Evolutionary conservation across 1,140 invertebrate genomes (phyloP), one percentile per base, ranked within the genome.

Genomic region (Eubasilissa regina): DNA sequence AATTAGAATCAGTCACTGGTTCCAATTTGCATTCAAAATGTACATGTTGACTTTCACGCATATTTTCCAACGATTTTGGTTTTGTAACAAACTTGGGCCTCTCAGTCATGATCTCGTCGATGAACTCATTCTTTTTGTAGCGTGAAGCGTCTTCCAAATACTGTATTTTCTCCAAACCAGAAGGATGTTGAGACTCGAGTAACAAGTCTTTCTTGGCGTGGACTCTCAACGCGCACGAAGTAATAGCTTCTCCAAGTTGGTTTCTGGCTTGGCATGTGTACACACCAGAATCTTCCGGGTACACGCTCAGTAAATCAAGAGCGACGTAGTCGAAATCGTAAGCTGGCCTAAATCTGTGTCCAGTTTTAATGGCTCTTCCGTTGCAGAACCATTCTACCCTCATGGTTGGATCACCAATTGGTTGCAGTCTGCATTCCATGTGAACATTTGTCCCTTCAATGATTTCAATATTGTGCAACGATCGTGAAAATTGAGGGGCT

Each of bases 311-410:
- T 44, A 99, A 93, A 87, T 99, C 98, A 35, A 99, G 88, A 47
- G 97, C 96, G 8, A 99, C 97, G 85, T 98, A 98, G 85, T 99
- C 98, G 87, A 99, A 99, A 88, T 99, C 98, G 87, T 98, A 96
- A 3, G 97, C 95, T 60, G 97, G 97, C 87, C 97, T 92, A 90
- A 99, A 99, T 78, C 98, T 92, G 86, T 98, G 97, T 13, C 97
- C 97, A 48, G 93, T 95, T 86, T 94, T 95, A 4, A 97, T 93
- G 17, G 94, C 95, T 82, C 93, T 90, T 56, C 97, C 97, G 88
- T 99, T 98, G 21, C 97, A 95, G 85, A 98, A 96, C 98, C 98
- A 99, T 83, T 99, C 97, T 6, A 99, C 95, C 86, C 92, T 94
- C 97, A 99, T 98, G 7, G 93, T 94, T 0, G 97, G 93, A 89